Conservation (phyloP, 2,113 vertebrate species). For the Cynoglossus semilaevis region DNA sequence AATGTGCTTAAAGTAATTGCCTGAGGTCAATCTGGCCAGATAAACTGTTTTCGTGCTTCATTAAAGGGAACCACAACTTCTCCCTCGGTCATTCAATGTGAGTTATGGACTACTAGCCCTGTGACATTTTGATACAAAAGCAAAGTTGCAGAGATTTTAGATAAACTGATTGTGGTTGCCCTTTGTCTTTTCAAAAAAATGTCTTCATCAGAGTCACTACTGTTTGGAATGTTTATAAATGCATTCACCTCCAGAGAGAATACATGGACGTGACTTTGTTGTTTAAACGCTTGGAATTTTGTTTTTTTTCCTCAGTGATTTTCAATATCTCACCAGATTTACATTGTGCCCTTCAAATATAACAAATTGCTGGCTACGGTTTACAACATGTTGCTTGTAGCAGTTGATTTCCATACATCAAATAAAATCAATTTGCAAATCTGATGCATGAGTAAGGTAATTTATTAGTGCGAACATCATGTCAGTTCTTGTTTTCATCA, state of each 20-base stretch:
- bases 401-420: constrained; percentile 5
- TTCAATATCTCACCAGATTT: not conserved
- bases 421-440: constrained; percentile 7
- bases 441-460: not conserved
- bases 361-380: not conserved
- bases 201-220: constrained; percentile 16
- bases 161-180: constrained; percentile 50
- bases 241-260: constrained; percentile 15
- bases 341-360: not conserved
- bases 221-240: constrained; percentile 19
- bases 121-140: constrained; percentile 66
- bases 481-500: constrained; percentile 4
- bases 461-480: not conserved
- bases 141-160: constrained; percentile 40
- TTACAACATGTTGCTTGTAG: not conserved
- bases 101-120: constrained; percentile 59
- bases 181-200: constrained; percentile 45
- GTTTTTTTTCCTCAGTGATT: not conserved
- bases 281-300: not conserved
- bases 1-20: constrained; percentile 69
- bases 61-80: constrained; percentile 66
- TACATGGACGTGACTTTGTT: constrained; percentile 21
- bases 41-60: constrained; percentile 68
- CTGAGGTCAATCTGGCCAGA: constrained; percentile 62
- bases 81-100: constrained; percentile 56